Base-by-base conservation (phyloP, 2,797 vertebrate genomes). In the Momotus momota region DNA sequence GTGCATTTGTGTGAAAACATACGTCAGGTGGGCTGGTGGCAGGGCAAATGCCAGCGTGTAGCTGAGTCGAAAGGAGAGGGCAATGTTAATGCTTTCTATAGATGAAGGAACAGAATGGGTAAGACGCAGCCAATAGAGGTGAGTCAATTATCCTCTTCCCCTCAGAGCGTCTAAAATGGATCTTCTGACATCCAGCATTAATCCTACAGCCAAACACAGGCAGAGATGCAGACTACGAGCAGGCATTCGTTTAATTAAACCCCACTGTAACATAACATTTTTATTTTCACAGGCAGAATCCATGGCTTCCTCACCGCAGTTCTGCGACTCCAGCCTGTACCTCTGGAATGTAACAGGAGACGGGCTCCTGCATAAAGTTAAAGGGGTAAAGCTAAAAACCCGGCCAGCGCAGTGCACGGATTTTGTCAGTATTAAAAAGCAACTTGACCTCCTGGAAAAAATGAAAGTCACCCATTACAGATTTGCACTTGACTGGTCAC, bases 401-500 rank as follows among this genome's bases (percentile, higher is more conserved):
- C 98, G 98, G 48, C 97, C 90, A 5, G 96, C 98, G 29, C 99
- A 99, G 81, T 99, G 99, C 97, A 99, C 98, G 0, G 99, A 99
- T 88, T 99, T 99, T 91, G 97, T 98, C 87, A 98, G 98, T 95
- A 98, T 99, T 95, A 98, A 96, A 92, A 97, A 94, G 67, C 99
- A 99, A 55, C 96, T 99, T 13, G 97, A 95, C 38, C 97, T 99
- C 74, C 95, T 99, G 82, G 98, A 96, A 9, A 98, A 97, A 58
- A 98, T 99, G 58, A 99, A 98, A 88, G 98, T 99, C 40, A 98
- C 98, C 33, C 98, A 99, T 92, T 99, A 99, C 85, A 98, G 98
- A 94, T 99, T 99, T 45, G 98, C 99, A 52, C 98, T 99, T 51
- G 99, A 99, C 96, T 99, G 99, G 99, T 98, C 99, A 11, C 97